Base-by-base conservation (phyloP, 37 sponge, comb jelly and placozoan species). In the Petrosia ficiformis region DNA sequence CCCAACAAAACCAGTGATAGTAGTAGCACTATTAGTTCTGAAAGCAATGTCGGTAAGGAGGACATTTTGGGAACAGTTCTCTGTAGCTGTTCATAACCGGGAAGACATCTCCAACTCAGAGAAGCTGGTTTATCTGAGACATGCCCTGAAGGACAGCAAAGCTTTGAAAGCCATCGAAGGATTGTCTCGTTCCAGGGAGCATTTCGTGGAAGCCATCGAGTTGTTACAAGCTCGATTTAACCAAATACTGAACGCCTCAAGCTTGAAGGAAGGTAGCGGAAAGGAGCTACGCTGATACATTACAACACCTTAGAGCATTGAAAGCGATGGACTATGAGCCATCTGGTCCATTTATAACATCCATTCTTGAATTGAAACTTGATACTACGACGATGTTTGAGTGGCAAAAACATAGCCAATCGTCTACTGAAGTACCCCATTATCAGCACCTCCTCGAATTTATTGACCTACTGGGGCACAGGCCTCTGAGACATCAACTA, bases 391-490 rank as follows among this genome's bases (percentile, higher is more conserved):
- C 19, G 16, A 14, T 61, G 28, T 61, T 61, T n/a, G 63, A 61
- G 28, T 61, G 63, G 63, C 63, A 61, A n/a, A n/a, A 22, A 44
- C 63, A 61, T 61, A 61, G 28, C 26, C 63, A 61, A 22, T 26
- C 28, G 5, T 29, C 11, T 26, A 61, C 26, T 26, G 63, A 61
- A 26, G 63, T 61, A 29, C 63, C 63, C 14, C 22, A 61, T 26
- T 61, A 61, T 22, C 5, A 61, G 11, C 28, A 61, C 26, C 14
- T 61, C 14, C n/a, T 61, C 28, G 5, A 11, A 26, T 61, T 61
- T n/a, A 61, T 61, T 61, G 63, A 61, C 63, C 63, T n/a, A n/a
- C n/a, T n/a, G n/a, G 63, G n/a, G 63, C 63, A 61, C 63, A 61
- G n/a, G 63, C 63, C 28, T 61, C 28, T 11, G 63, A 61, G 63